These are phyloP conservation scores for Tethya wilhelma DNA, from an alignment of 37 sponge, comb jelly and placozoan genomes.

Conservation along the genomic window DNA sequence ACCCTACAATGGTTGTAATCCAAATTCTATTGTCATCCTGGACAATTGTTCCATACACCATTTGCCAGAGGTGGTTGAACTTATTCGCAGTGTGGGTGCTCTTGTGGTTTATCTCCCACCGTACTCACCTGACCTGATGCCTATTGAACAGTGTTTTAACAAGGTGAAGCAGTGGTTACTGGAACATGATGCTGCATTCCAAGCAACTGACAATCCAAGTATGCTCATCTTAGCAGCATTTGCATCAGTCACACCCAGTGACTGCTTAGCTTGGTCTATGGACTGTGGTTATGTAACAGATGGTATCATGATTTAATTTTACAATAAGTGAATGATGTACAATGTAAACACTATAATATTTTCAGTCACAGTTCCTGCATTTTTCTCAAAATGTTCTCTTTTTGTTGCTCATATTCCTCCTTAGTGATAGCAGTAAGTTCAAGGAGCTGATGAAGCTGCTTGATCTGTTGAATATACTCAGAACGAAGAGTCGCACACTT, in stretches of 20 bases:
- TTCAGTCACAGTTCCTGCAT: not conserved
- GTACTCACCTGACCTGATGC: not conserved
- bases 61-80: not conserved
- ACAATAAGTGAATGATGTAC: no score
- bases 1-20: constrained; percentile 14
- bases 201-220: not conserved
- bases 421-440: not conserved
- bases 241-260: not conserved
- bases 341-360: not conserved
- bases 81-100: not conserved
- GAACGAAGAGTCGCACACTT: not conserved
- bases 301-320: not conserved
- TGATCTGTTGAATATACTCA: not conserved
- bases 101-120: not conserved
- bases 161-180: not conserved
- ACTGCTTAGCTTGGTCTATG: not conserved
- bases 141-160: not conserved
- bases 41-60: not conserved
- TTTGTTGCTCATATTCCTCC: not conserved
- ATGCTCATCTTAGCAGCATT: not conserved
- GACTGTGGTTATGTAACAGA: not conserved
- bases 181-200: not conserved
- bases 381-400: not conserved
- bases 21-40: not conserved
- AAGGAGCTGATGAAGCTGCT: not conserved